Base-by-base conservation (phyloP, 2,113 vertebrate genomes). In the Asarcornis scutulata region DNA sequence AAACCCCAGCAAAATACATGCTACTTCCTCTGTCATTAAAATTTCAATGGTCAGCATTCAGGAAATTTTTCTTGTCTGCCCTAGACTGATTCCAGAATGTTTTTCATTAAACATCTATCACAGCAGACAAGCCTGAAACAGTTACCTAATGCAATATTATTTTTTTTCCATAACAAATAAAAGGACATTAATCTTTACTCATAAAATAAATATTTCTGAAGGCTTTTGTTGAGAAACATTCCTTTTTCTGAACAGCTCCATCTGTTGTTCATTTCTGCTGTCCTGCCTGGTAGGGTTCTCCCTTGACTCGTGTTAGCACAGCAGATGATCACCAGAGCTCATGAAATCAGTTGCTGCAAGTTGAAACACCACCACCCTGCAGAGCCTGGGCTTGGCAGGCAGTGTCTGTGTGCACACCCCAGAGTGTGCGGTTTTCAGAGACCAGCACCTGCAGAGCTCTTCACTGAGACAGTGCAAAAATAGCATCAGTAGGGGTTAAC, bases 351-450 rank as follows among this genome's bases (percentile, higher is more conserved):
- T 68, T 48, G 27, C n/a, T 40, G 27, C 0, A 1, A 74, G 12
- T 17, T 1, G 1, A 81, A 83, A 34, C 0, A 0, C 17, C 32
- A 7, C 29, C 17, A 50, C 9, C 11, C 42, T 21, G 52, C 26
- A 87, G 32, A 72, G 55, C 11, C 26, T 1, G 0, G 23, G 26
- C 25, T 58, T 63, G 32, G 14, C 5, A 27, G 46, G 6, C 46
- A 69, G 62, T 17, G 20, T 12, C 22, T 27, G 22, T 11, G 13
- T 73, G 31, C 38, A 50, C 31, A 38, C 27, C 29, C 46, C 55
- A 17, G 50, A 34, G 11, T 0, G 0, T 18, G 11, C 0, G 0
- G 7, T 1, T 40, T 34, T 52, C 1, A 1, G 32, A 10, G 13
- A 3, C 40, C 25, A 13, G 29, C 12, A 46, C 11, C 55, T 29